Base-by-base conservation (phyloP, 2,113 vertebrate genomes). In the Mus pahari region DNA sequence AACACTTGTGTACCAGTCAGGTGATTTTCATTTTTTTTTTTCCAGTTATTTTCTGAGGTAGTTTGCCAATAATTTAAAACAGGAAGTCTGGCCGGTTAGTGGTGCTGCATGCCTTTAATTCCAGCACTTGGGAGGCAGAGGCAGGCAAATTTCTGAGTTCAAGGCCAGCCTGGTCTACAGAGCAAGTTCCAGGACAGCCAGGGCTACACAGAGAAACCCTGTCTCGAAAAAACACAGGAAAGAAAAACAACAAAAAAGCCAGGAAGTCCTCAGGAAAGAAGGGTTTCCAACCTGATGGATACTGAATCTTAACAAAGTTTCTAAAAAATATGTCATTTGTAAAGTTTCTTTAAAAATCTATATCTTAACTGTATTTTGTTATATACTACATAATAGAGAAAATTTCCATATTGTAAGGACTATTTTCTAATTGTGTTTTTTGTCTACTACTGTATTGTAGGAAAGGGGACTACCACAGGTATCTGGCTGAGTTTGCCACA, bases 391-490 rank as follows among this genome's bases (percentile, higher is more conserved):
- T 86, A 53, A 14, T 58, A 77, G 0, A 86, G 42, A 89, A 66
- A 53, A 2, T 1, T 45, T 26, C 3, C 74, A 17, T 62, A 77
- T 1, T 42, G 10, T 12, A 88, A 45, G 16, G 75, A 55, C 14
- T 19, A 28, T 73, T 94, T 90, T 28, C 48, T 96, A 84, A 97
- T 89, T 93, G 36, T 91, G 9, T 19, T 45, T 62, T 70, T 71
- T 24, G 42, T 86, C 60, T 88, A 24, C 31, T 60, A n/a, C 81
- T 89, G 0, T 93, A 19, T 94, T 89, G 68, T 91, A 99, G 99
- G 99, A 99, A 99, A 99, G 99, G 99, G 83, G 99, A 99, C 97
- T 99, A 99, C 99, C 99, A 99, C 99, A 99, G 99, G 99, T 99
- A 99, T 99, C 98, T 99, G 98, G 99, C 99, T 96, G 99, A 99